Conservation (phyloP, 2,888 invertebrate species). For the Rhamnusium bicolor region DNA sequence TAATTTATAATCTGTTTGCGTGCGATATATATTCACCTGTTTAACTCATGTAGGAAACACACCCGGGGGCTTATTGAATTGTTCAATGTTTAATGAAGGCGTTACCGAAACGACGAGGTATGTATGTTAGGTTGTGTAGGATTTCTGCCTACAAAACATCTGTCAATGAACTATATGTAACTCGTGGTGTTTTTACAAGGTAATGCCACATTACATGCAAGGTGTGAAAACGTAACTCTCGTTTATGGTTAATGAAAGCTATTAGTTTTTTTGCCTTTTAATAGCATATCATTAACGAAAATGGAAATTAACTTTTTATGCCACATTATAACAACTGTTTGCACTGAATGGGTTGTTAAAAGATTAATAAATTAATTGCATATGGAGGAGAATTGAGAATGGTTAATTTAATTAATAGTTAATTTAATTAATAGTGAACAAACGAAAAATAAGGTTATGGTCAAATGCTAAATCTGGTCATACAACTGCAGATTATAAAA, state of each 20-base stretch:
- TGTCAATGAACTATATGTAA: constrained; percentile 26
- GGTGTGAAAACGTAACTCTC: constrained; percentile 1
- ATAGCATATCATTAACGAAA: not conserved
- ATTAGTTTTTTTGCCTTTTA: not conserved
- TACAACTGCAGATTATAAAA: too few species aligned
- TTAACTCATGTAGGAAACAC: constrained; percentile 25
- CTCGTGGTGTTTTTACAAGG: not conserved
- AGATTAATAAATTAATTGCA: too few species aligned
- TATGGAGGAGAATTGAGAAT: too few species aligned
- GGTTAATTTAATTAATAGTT: too few species aligned
- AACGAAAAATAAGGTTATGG: too few species aligned
- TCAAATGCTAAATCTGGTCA: too few species aligned
- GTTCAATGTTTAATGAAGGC: constrained; percentile 34
- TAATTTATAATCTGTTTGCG: constrained; percentile 30
- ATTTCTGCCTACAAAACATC: constrained; percentile 21
- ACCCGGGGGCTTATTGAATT: constrained; percentile 28
- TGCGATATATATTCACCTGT: constrained; percentile 31
- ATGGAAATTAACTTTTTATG: not conserved
- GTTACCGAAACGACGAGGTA: constrained; percentile 19
- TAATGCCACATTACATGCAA: not conserved
- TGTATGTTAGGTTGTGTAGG: constrained; percentile 14
- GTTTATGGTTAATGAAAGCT: not conserved
- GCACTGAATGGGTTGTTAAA: too few species aligned
- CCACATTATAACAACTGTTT: not conserved
- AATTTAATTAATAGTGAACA: too few species aligned